Conservation (phyloP, 2,888 invertebrate genomes). For the Dexiosoma caninum region DNA sequence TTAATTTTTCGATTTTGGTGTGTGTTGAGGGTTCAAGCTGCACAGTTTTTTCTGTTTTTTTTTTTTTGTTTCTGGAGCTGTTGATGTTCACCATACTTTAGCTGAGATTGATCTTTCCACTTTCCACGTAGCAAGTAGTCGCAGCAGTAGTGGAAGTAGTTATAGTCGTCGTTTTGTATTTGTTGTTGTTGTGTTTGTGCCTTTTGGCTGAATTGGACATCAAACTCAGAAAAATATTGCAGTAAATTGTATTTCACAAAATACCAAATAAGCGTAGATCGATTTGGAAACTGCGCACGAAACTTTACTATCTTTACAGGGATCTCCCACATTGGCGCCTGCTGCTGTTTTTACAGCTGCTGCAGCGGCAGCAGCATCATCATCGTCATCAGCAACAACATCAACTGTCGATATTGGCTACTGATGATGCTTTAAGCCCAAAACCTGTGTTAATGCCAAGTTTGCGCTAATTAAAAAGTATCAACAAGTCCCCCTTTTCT, state of each 20-base stretch:
- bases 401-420: conserved; percentile 32
- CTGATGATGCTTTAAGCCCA: conserved; percentile 40
- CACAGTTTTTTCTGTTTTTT: conserved; percentile 3
- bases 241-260: conserved; percentile 53
- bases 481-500: conserved; percentile 48
- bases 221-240: conserved; percentile 31
- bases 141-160: conserved; percentile 3
- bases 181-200: not conserved
- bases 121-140: conserved; percentile 57
- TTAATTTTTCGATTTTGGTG: conserved; percentile 25
- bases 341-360: conserved; percentile 36
- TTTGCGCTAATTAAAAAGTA: conserved; percentile 64
- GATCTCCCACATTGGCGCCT: conserved; percentile 66
- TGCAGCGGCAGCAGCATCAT: conserved; percentile 5
- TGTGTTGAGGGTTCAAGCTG: conserved; percentile 37
- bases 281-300: conserved; percentile 61
- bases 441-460: conserved; percentile 61
- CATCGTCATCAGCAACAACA: conserved; percentile 19
- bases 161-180: not conserved
- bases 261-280: conserved; percentile 59
- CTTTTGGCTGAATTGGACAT: conserved; percentile 51
- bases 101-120: conserved; percentile 64
- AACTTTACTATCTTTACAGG: conserved; percentile 63
- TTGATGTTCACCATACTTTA: conserved; percentile 41
- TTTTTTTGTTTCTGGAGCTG: conserved; percentile 8